These are phyloP conservation scores for Colistium nudipinnis DNA, from an alignment of 2,113 vertebrate species.

Conservation along the genomic window DNA sequence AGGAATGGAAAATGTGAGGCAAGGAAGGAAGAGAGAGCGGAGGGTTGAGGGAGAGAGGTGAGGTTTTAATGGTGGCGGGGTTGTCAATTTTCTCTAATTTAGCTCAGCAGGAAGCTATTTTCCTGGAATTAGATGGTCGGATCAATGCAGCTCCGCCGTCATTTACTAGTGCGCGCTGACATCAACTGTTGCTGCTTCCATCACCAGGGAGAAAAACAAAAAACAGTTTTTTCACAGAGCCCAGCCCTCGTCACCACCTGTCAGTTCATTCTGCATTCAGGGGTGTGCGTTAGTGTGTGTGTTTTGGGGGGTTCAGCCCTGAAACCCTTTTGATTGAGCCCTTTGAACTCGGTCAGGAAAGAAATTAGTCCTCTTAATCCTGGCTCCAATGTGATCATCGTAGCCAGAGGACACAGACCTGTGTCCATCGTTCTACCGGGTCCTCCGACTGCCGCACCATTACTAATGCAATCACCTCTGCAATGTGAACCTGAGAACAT, in stretches of 20 bases:
- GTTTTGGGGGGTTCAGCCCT: constrained; percentile 49
- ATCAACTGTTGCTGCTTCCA: constrained; percentile 54
- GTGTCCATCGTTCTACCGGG: constrained; percentile 65
- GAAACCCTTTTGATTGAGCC: constrained; percentile 66
- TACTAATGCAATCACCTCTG: constrained; percentile 63
- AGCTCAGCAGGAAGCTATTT: constrained; percentile 58
- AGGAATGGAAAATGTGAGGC: constrained; percentile 35
- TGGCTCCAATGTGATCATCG: constrained; percentile 59
- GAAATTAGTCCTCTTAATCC: constrained; percentile 66
- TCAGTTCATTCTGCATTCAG: constrained; percentile 63
- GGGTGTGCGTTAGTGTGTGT: constrained; percentile 13
- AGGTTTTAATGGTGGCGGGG: constrained; percentile 33
- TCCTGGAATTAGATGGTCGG: constrained; percentile 50
- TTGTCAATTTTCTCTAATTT: constrained; percentile 54
- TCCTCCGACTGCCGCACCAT: constrained; percentile 53
- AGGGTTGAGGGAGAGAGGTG: constrained; percentile 4
- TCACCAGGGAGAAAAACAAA: constrained; percentile 14
- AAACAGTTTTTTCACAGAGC: constrained; percentile 35
- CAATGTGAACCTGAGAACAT: constrained; percentile 60
- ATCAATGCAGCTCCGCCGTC: constrained; percentile 57
- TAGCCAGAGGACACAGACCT: constrained; percentile 60
- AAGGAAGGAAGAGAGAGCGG: constrained; percentile 12
- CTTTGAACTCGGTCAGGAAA: constrained; percentile 67
- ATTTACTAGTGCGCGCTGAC: constrained; percentile 49
- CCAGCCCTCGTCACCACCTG: constrained; percentile 47